Base-by-base conservation (phyloP, 2,797 vertebrate genomes). In the Cheracebus regulus region DNA sequence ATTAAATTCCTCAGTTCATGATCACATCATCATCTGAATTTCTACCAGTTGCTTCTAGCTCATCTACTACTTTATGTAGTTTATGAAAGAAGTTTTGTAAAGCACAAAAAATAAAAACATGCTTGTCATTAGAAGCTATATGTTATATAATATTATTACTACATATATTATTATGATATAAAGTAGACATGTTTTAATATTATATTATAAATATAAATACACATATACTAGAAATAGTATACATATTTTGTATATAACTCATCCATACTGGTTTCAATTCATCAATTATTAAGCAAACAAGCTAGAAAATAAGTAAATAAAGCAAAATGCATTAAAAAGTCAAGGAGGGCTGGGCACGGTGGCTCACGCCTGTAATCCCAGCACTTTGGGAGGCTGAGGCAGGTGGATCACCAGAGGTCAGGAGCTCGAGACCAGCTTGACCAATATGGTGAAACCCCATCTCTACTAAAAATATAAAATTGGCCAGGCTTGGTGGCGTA, bases 271-370 rank as follows among this genome's bases (percentile, higher is more conserved):
- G 15, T 7, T 7, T 82, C 41, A 44, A 82, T 57, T 79, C 81
- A 41, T 93, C 52, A 36, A 41, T 93, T 80, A 81, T 14, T 50
- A 57, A 90, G 12, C 55, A 85, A 90, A 72, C 13, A 88, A 78
- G 36, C n/a, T 78, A 88, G 72, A 96, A 96, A 92, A 86, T 46
- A 73, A 50, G 39, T 64, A 95, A 46, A 52, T 75, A 81, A 64
- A 90, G 7, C 55, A 96, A 95, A 96, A 61, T 76, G 19, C 26
- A 39, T 41, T 86, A 44, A 78, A 58, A 92, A 94, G 48, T 20
- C 76, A 78, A 94, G 50, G n/a, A 80, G 26, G 30, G 61, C 61
- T 67, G 30, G 30, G 61, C 0, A 0, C n/a, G 30, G 30, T 67
- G 15, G 61, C 7, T 67, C 30, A 67, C 0, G 33, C 61, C 30